Conservation (phyloP, 2,797 vertebrate genomes). For the Glossophaga mutica region DNA sequence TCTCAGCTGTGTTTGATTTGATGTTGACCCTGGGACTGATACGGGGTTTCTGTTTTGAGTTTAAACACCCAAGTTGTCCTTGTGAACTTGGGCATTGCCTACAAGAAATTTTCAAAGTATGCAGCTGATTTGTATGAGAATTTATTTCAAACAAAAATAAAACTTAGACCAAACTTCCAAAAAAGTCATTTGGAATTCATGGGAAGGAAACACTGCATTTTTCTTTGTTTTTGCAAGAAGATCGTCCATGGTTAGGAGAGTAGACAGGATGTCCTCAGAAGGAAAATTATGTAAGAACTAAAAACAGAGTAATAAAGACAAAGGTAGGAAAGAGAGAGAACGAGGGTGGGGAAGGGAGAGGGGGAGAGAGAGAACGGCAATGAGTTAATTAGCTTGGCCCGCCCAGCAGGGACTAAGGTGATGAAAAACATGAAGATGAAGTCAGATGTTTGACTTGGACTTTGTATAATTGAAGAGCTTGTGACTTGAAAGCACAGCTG, state of each 20-base stretch:
- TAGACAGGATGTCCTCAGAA: not conserved
- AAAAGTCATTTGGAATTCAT: not conserved
- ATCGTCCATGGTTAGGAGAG: not conserved
- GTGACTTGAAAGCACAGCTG: not conserved
- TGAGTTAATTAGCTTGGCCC: not conserved
- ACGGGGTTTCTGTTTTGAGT: not conserved
- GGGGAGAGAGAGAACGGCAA: no score
- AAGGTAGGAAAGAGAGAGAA: not conserved
- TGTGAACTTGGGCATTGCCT: not conserved
- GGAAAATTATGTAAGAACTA: not conserved
- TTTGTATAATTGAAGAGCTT: not conserved
- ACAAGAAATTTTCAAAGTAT: not conserved
- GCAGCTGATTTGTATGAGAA: not conserved
- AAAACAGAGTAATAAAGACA: not conserved
- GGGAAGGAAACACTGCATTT: not conserved
- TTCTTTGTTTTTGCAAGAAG: not conserved
- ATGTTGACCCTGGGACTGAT: not conserved
- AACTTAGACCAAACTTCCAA: not conserved
- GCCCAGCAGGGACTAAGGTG: not conserved
- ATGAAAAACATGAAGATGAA: not conserved
- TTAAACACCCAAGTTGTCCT: not conserved
- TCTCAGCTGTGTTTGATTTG: not conserved
- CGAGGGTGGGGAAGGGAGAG: no score
- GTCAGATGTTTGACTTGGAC: not conserved
- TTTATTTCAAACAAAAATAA: conserved; percentile 21